Conservation (phyloP, 2,888 invertebrate species). For the Onchidella celtica region DNA sequence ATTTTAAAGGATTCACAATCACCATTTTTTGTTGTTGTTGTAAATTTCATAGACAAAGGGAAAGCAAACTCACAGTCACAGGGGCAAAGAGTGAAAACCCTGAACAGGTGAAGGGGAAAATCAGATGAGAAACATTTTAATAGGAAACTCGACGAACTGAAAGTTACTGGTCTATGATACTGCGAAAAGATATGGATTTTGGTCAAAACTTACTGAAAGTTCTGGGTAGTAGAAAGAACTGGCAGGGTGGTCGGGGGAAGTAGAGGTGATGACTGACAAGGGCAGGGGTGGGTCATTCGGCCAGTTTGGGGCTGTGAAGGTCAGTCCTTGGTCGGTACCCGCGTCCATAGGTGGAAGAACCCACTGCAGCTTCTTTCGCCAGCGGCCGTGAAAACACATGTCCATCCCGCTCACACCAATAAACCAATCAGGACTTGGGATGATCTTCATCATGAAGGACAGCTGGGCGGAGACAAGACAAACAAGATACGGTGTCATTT, state of each 20-base stretch:
- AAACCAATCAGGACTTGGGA: constrained; percentile 98
- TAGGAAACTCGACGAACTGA: no score
- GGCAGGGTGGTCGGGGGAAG: constrained; percentile 94
- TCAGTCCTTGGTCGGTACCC: constrained; percentile 96
- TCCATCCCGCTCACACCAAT: constrained; percentile 93
- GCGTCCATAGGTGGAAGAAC: constrained; percentile 96
- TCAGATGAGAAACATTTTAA: no score
- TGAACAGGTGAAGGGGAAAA: no score
- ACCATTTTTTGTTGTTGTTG: no score
- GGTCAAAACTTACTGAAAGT: constrained; percentile 78
- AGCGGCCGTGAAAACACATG: constrained; percentile 93
- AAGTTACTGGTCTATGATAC: no score
- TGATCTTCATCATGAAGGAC: constrained; percentile 93
- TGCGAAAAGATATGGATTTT: no score
- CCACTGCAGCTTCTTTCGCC: constrained; percentile 93
- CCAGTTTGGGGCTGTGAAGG: constrained; percentile 98
- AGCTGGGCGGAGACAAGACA: constrained; percentile 84
- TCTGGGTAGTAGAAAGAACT: constrained; percentile 97
- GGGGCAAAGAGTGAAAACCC: no score
- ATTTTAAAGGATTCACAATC: no score
- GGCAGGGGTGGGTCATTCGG: constrained; percentile 93
- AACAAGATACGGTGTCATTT: no score
- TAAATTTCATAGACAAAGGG: no score
- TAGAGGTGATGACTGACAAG: constrained; percentile 92
- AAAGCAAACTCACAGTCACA: no score